Evolutionary conservation across 1,140 invertebrate genomes (phyloP).

Genomic region (Cherax quadricarinatus): DNA sequence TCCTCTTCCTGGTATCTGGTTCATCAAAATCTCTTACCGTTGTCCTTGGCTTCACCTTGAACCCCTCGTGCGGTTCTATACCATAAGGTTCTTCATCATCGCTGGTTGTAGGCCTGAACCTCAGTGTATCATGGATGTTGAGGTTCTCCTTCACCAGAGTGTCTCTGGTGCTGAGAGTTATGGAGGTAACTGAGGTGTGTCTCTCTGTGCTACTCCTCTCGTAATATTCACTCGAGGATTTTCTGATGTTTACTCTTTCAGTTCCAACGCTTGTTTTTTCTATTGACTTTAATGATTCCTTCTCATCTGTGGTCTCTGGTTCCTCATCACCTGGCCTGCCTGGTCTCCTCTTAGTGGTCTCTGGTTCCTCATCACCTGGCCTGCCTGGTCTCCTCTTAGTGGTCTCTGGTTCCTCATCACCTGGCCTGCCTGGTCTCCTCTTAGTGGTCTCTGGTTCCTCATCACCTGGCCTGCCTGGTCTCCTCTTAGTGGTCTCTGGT

Average conservation of each 20-base stretch:
- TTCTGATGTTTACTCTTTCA: too few species aligned
- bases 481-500: neutral
- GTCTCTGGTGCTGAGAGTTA: too few species aligned
- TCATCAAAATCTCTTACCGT: too few species aligned
- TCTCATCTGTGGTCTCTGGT: slow-evolving; percentile 2
- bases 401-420: slow-evolving; percentile 13
- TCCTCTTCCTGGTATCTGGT: neutral
- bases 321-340: slow-evolving; percentile 19
- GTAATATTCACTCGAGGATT: too few species aligned
- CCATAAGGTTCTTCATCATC: neutral
- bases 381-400: neutral
- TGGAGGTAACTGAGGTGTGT: too few species aligned
- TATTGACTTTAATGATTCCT: neutral
- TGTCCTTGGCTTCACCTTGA: neutral
- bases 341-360: neutral
- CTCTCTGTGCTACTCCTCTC: too few species aligned
- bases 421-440: slow-evolving; percentile 9
- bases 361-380: neutral
- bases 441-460: neutral
- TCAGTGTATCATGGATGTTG: too few species aligned
- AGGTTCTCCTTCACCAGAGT: too few species aligned
- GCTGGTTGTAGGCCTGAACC: too few species aligned
- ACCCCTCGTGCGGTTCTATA: neutral
- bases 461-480: neutral
- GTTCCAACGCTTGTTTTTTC: neutral